A percentile compares a stretch with the other conserved stretches of the same genome.
phyloP scores from a whole-genome alignment of 2,113 vertebrate species.

The Phalacrocorax pelagicus region DNA sequence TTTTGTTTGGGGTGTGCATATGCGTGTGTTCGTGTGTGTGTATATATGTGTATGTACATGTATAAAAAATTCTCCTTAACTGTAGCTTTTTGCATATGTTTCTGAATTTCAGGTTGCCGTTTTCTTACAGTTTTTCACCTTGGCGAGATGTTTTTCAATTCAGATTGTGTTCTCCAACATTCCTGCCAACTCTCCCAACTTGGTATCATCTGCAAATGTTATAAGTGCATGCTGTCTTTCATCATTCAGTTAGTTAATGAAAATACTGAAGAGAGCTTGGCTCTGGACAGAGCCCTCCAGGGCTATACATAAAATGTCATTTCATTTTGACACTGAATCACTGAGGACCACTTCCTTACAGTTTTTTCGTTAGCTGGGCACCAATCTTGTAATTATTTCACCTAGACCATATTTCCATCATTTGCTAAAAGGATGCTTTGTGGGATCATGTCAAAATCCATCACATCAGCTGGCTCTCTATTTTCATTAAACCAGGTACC shows the following conservation, averaged over 20 bases:
- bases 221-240: background rate
- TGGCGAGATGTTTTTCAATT: background rate
- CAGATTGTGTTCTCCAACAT: background rate
- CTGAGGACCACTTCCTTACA: background rate
- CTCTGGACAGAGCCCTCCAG: background rate
- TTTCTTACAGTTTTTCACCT: background rate
- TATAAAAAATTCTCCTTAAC: background rate
- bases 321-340: background rate
- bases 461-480: background rate
- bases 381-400: background rate
- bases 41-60: background rate
- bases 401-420: background rate
- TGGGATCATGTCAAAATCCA: background rate
- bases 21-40: fast-evolving
- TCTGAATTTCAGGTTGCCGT: background rate
- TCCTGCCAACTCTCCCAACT: background rate
- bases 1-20: background rate
- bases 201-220: background rate
- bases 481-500: background rate
- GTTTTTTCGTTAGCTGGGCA: background rate
- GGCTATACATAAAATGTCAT: background rate
- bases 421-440: background rate
- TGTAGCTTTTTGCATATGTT: background rate
- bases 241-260: background rate
- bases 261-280: background rate